A percentile compares a stretch with the other conserved stretches of the same genome.
Conservation (phyloP, 2,113 vertebrate species). For the Pitta sordida region DNA sequence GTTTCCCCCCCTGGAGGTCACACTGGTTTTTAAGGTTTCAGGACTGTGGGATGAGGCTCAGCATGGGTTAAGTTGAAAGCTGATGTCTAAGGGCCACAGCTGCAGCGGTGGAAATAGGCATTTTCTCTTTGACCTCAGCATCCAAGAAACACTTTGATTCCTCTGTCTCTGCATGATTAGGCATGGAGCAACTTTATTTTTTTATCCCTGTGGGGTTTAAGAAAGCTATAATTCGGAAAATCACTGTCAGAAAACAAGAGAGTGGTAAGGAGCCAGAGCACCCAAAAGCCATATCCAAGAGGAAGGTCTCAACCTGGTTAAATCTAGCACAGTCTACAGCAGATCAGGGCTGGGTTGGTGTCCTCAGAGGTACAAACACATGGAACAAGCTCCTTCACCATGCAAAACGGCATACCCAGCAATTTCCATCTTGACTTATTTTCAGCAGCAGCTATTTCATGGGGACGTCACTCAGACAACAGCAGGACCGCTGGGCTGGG, state of each 20-base stretch:
- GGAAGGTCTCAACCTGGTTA: not conserved
- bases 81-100: not conserved
- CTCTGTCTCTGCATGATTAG: not conserved
- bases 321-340: not conserved
- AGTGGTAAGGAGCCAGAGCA: not conserved
- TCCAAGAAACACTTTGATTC: not conserved
- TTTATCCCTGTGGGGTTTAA: not conserved
- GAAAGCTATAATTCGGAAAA: not conserved
- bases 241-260: not conserved
- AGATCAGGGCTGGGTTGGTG: not conserved
- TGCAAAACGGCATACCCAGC: not conserved
- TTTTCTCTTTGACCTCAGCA: not conserved
- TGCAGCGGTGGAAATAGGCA: not conserved
- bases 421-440: not conserved
- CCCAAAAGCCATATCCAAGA: not conserved
- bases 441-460: not conserved
- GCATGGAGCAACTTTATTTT: not conserved
- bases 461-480: accelerated
- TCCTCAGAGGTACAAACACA: not conserved
- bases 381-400: not conserved
- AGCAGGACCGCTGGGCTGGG: not conserved
- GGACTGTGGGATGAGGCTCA: not conserved
- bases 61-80: not conserved
- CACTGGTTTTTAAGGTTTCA: not conserved
- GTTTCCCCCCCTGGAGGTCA: not conserved